phyloP scores from a whole-genome alignment of 2,888 invertebrate genomes.

The Sphecodes monilicornis region DNA sequence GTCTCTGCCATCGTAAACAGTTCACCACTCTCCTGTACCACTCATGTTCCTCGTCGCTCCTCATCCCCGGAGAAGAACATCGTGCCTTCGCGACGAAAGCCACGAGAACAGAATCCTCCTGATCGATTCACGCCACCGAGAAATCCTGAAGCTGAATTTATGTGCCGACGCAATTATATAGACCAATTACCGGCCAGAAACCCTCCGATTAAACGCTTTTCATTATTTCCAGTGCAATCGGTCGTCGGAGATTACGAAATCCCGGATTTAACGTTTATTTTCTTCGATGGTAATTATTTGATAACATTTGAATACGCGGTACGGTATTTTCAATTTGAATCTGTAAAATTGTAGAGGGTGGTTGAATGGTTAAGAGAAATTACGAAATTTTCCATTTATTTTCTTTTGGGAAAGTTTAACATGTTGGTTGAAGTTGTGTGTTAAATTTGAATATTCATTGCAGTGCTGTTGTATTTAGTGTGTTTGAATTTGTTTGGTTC shows the following conservation, averaged over 20 bases:
- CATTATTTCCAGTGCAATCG: background rate
- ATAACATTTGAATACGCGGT: background rate
- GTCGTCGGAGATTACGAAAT: background rate
- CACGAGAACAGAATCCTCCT: background rate
- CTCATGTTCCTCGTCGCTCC: background rate
- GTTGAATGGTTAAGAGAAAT: too few relatives aligned
- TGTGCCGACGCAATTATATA: background rate
- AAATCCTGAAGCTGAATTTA: background rate
- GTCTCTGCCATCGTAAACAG: slow-evolving; percentile 50
- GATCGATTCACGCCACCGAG: background rate
- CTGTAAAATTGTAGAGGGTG: background rate
- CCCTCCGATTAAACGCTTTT: background rate
- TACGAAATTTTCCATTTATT: too few relatives aligned
- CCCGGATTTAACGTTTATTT: background rate
- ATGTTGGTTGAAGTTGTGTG: too few relatives aligned
- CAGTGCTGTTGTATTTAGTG: too few relatives aligned
- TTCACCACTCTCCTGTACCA: slow-evolving; percentile 2
- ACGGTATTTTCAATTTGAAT: background rate
- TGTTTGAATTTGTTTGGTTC: too few relatives aligned
- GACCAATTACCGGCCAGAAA: background rate
- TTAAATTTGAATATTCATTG: too few relatives aligned
- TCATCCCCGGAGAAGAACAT: background rate
- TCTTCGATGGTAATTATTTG: background rate
- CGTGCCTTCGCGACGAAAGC: background rate
- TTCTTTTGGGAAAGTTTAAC: too few relatives aligned